phyloP scores from a whole-genome alignment of 2,113 vertebrate genomes.

The Caloenas nicobarica region DNA sequence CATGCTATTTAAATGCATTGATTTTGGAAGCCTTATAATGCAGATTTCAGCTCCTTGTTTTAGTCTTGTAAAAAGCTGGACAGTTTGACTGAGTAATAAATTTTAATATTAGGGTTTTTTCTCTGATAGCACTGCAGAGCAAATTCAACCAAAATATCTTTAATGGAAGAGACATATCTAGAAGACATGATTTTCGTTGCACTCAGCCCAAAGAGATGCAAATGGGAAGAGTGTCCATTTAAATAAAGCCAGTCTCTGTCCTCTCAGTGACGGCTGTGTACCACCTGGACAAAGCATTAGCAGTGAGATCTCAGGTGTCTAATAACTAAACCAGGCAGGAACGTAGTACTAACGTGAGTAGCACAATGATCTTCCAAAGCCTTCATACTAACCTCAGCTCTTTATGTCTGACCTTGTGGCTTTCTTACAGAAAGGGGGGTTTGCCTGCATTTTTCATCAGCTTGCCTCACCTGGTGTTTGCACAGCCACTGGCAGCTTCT shows the following conservation, averaged over 20 bases:
- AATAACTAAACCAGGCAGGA: not conserved
- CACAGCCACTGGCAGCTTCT: not conserved
- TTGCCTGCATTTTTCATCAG: not conserved
- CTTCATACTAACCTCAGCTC: not conserved
- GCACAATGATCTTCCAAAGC: not conserved
- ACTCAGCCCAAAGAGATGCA: not conserved
- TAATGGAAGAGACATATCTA: constrained; percentile 25
- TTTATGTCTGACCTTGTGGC: not conserved
- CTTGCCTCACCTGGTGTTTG: not conserved
- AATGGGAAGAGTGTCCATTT: not conserved
- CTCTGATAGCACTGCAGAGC: not conserved
- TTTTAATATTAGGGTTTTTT: constrained; percentile 27
- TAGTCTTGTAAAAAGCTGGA: constrained; percentile 34
- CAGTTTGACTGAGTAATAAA: constrained; percentile 60
- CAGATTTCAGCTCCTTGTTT: constrained; percentile 56
- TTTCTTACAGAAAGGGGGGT: not conserved
- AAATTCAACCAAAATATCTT: constrained; percentile 50
- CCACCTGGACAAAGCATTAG: not conserved
- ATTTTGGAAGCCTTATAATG: constrained; percentile 49
- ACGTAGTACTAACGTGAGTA: not conserved
- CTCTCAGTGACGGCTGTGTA: not conserved
- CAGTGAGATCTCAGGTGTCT: not conserved
- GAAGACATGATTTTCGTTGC: constrained; percentile 20
- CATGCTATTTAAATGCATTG: constrained; percentile 77
- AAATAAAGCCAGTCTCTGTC: not conserved